These are phyloP conservation scores for Pandemis corylana DNA, from an alignment of 2,888 invertebrate genomes.

Conservation along the genomic window DNA sequence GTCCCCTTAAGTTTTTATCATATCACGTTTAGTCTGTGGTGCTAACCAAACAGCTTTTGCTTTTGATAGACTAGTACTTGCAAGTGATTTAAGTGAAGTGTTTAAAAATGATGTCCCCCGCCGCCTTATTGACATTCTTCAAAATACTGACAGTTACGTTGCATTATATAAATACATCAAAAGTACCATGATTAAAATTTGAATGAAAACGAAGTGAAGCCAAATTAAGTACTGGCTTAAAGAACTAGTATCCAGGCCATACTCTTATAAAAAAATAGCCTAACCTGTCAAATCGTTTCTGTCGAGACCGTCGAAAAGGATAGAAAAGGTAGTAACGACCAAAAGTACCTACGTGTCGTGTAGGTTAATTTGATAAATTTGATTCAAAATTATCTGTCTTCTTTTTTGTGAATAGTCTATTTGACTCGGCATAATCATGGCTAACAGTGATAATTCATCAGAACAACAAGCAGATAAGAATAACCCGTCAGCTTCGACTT, in stretches of 20 bases:
- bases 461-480: constrained; percentile 17
- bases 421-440: constrained; percentile 21
- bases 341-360: constrained; percentile 35
- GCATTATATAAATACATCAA: too few species aligned
- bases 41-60: not conserved
- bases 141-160: too few species aligned
- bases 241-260: too few species aligned
- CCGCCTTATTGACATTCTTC: too few species aligned
- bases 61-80: too few species aligned
- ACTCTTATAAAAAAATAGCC: too few species aligned
- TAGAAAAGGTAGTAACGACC: constrained; percentile 25
- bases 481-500: constrained; percentile 14
- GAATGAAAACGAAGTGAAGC: too few species aligned
- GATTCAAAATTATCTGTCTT: constrained; percentile 34
- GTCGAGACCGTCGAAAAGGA: constrained; percentile 1
- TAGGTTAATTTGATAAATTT: constrained; percentile 31
- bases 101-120: too few species aligned
- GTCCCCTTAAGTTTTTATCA: too few species aligned
- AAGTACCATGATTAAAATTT: too few species aligned
- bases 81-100: too few species aligned
- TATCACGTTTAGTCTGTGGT: not conserved
- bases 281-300: not conserved
- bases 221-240: too few species aligned
- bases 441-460: constrained; percentile 30
- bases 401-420: constrained; percentile 16